phyloP scores from a whole-genome alignment of 2,797 vertebrate species.

The Acanthurus lineatus region DNA sequence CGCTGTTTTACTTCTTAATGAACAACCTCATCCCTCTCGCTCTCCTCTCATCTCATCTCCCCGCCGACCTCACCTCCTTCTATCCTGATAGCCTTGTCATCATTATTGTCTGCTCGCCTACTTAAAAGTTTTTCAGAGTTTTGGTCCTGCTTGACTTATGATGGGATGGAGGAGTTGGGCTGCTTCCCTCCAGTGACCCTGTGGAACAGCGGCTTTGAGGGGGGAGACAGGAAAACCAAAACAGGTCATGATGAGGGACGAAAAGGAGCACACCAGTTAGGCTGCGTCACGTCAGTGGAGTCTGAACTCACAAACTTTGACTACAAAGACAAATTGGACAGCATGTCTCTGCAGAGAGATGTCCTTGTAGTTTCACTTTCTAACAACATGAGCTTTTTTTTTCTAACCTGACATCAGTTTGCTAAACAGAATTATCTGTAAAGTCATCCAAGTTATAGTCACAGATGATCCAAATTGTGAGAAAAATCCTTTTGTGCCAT shows the following conservation, averaged over 20 bases:
- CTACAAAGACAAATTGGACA: slow-evolving; percentile 1
- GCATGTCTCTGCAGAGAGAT: neutral
- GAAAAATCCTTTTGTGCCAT: no score
- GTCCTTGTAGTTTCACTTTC: neutral
- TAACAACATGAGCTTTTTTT: neutral
- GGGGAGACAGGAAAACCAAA: neutral
- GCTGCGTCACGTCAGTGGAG: neutral
- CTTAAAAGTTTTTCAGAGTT: slow-evolving; percentile 81
- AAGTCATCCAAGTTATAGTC: no score
- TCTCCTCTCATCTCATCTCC: slow-evolving; percentile 37
- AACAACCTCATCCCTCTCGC: slow-evolving; percentile 55
- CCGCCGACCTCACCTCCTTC: slow-evolving; percentile 53
- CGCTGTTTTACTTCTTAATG: slow-evolving; percentile 61
- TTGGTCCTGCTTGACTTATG: slow-evolving; percentile 60
- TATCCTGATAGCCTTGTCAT: slow-evolving; percentile 62
- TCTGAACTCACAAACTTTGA: slow-evolving; percentile 19
- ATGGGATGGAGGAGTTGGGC: slow-evolving; percentile 53
- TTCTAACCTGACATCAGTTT: no score
- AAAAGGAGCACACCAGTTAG: neutral
- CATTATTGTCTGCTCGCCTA: slow-evolving; percentile 67
- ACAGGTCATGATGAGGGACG: neutral
- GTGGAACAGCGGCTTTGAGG: slow-evolving; percentile 4
- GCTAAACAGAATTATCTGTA: no score
- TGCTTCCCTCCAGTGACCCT: slow-evolving; percentile 55
- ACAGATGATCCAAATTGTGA: no score